Evolutionary conservation across 53 echinoderm and acorn worm species (phyloP), one percentile per base, ranked within the genome.

Genomic region (Pentamera pediparva): DNA sequence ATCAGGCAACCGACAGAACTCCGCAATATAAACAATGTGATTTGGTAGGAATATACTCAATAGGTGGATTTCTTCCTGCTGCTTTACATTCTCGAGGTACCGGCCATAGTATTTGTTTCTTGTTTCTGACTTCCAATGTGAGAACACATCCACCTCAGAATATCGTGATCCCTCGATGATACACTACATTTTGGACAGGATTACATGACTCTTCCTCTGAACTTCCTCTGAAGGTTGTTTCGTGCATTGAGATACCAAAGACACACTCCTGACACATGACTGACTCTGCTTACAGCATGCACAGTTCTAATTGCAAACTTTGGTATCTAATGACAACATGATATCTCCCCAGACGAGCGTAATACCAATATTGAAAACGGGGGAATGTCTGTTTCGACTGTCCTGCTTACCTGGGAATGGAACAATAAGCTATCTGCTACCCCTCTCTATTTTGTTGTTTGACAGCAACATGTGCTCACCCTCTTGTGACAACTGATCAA

Each of bases 41-140:
- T 56, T 75, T 40, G 8, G 39, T 57, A 9, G 75, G 59, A 36
- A 75, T 57, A 34, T 35, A 62, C 15, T 62, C 36, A 62, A 9
- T 30, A 17, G 37, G 62, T 35, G 34, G 37, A 62, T 19, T 34
- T 8, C 62, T 37, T 17, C 7, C 19, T 7, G 0, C 4, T 7
- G 34, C 36, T 10, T 17, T 36, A 3, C n/a, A 62, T 18, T 34
- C 36, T 21, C 15, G 3, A 35, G 69, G 69, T 21, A 69, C 8
- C 9, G 69, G 69, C 69, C 69, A 69, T 43, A 47, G 69, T 17
- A 69, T 69, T 11, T 47, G 22, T 43, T 69, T 43, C n/a, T n/a
- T n/a, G n/a, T n/a, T n/a, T n/a, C n/a, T 69, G 4, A n/a, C 27
- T 10, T n/a, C 26, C 25, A 2, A 69, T 8, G 26, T 69, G 45